Evolutionary conservation across 2,888 invertebrate species (phyloP).

Genomic region (Agonopterix alstromeriana): DNA sequence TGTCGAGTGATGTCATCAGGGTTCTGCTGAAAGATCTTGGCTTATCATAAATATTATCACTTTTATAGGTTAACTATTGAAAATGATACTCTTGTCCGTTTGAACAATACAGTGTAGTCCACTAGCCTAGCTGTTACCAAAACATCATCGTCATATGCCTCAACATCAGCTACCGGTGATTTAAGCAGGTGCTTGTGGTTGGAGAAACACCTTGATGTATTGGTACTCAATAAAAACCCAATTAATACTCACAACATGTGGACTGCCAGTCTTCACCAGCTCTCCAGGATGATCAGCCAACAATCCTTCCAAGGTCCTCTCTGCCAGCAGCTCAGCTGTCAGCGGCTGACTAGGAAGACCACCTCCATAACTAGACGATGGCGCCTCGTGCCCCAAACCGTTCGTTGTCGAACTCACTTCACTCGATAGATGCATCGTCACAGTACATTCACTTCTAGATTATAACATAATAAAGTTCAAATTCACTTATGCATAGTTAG

Average conservation of each 20-base stretch:
- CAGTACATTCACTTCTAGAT: slow-evolving; percentile 18
- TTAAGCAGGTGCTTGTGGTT: too few relatives aligned
- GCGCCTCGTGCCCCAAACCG: slow-evolving; percentile 67
- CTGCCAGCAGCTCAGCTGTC: slow-evolving; percentile 89
- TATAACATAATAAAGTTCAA: neutral
- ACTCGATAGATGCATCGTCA: slow-evolving; percentile 86
- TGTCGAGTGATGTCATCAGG: too few relatives aligned
- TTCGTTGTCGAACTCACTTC: slow-evolving; percentile 86
- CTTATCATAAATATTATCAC: too few relatives aligned
- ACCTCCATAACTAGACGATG: slow-evolving; percentile 59
- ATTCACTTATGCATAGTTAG: slow-evolving; percentile 18
- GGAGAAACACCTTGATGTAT: too few relatives aligned
- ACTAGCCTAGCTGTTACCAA: too few relatives aligned
- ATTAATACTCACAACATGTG: slow-evolving; percentile 84
- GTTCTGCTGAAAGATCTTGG: too few relatives aligned
- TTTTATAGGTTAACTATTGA: too few relatives aligned
- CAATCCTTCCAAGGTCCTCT: slow-evolving; percentile 88
- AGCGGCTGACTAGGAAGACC: slow-evolving; percentile 76
- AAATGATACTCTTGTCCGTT: too few relatives aligned
- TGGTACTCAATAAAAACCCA: too few relatives aligned
- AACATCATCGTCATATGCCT: too few relatives aligned
- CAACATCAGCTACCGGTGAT: too few relatives aligned
- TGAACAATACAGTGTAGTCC: too few relatives aligned
- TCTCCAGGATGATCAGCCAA: slow-evolving; percentile 95
- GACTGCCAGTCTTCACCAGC: slow-evolving; percentile 95